phyloP scores from a whole-genome alignment of 2,888 invertebrate species.

The Drosophila picticornis region DNA sequence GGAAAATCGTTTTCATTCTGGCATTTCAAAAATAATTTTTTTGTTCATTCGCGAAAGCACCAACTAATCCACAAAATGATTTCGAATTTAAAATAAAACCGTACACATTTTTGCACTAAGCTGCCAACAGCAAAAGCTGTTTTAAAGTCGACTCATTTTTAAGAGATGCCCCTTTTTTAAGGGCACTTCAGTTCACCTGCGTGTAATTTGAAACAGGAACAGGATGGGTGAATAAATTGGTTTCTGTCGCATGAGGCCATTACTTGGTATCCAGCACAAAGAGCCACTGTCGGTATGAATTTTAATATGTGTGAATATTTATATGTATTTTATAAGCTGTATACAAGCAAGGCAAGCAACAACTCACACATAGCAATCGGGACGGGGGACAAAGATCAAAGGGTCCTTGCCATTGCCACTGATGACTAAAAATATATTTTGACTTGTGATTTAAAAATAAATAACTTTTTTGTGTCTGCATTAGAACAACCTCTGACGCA shows the following conservation, averaged over 20 bases:
- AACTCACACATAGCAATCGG: slow-evolving; percentile 2
- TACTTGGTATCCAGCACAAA: slow-evolving; percentile 59
- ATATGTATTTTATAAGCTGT: slow-evolving; percentile 57
- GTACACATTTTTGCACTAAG: slow-evolving; percentile 10
- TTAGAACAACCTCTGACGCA: neutral
- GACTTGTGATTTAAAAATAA: slow-evolving; percentile 23
- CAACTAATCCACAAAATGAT: neutral
- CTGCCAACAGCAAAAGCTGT: slow-evolving; percentile 19
- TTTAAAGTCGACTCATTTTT: slow-evolving; percentile 30
- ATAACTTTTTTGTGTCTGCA: slow-evolving; percentile 4
- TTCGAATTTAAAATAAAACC: neutral
- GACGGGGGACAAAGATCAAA: slow-evolving; percentile 44
- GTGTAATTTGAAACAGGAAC: slow-evolving; percentile 63
- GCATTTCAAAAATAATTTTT: neutral
- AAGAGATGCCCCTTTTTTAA: slow-evolving; percentile 22
- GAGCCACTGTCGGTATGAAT: slow-evolving; percentile 55
- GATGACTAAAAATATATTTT: slow-evolving; percentile 11
- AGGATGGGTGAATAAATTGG: slow-evolving; percentile 77
- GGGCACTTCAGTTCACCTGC: slow-evolving; percentile 34
- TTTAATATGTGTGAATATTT: slow-evolving; percentile 75
- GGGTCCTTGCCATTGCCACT: slow-evolving; percentile 22
- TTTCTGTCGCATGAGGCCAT: slow-evolving; percentile 75
- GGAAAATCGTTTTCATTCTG: neutral
- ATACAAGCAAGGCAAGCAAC: slow-evolving; percentile 40
- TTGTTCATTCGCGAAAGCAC: neutral